These are phyloP conservation scores for Masticophis lateralis DNA, from an alignment of 2,797 vertebrate species.

Conservation along the genomic window DNA sequence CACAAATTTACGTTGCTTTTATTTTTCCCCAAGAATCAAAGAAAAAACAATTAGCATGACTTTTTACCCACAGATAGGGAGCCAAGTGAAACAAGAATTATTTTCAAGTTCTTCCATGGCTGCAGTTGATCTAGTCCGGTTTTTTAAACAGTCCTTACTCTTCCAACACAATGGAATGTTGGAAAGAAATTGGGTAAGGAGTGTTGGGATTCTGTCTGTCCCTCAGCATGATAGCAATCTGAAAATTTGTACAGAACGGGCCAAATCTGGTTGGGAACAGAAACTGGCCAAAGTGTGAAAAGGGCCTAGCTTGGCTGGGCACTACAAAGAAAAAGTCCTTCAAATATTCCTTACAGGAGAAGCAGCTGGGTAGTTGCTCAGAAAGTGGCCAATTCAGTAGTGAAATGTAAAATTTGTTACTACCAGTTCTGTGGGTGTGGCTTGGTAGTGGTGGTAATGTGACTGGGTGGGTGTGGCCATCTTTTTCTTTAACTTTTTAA, in stretches of 20 bases:
- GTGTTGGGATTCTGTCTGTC: neutral
- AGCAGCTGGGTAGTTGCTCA: neutral
- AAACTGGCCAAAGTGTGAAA: neutral
- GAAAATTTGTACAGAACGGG: neutral
- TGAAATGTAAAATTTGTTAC: no score
- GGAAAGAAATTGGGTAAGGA: neutral
- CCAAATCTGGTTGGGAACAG: neutral
- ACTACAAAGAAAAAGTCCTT: neutral
- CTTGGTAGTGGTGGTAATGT: no score
- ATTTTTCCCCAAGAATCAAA: neutral
- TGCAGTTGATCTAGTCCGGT: neutral
- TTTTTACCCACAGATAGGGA: neutral
- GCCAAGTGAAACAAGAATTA: neutral
- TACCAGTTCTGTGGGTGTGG: no score
- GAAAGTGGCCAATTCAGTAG: neutral
- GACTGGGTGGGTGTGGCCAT: no score
- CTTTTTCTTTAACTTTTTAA: no score
- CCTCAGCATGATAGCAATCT: neutral
- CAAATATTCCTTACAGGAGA: neutral
- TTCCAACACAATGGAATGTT: neutral
- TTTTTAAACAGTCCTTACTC: neutral
- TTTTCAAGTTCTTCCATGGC: neutral
- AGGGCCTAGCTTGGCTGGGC: neutral
- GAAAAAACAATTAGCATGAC: neutral
- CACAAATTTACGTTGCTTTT: neutral